Conservation (phyloP, 2,888 invertebrate species). For the Chymomyza amoena region DNA sequence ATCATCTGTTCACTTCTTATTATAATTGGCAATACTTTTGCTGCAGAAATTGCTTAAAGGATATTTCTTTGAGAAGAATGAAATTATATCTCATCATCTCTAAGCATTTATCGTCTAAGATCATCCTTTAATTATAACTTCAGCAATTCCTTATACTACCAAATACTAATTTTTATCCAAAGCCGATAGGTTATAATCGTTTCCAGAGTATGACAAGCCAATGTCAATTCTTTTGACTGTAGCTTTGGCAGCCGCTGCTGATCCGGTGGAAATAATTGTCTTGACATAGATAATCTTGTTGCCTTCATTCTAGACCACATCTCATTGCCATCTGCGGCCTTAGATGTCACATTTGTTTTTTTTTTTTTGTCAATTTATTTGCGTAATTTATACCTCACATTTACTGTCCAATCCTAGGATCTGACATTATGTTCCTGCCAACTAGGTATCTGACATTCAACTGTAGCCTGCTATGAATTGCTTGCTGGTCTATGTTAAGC, state of each 20-base stretch:
- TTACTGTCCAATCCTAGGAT: not conserved
- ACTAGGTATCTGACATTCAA: constrained; percentile 29
- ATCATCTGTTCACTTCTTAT: too few species aligned
- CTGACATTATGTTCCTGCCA: not conserved
- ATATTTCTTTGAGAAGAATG: too few species aligned
- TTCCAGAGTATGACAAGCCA: too few species aligned
- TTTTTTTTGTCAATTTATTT: constrained; percentile 70
- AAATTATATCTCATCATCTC: too few species aligned
- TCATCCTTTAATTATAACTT: too few species aligned
- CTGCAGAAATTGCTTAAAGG: too few species aligned
- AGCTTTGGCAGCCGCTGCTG: constrained; percentile 46
- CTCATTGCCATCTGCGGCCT: not conserved
- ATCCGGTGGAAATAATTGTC: constrained; percentile 74
- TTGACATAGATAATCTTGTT: constrained; percentile 75
- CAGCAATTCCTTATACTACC: too few species aligned
- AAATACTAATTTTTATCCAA: not conserved
- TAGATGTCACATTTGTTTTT: constrained; percentile 8
- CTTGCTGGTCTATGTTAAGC: constrained; percentile 51
- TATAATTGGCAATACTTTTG: too few species aligned
- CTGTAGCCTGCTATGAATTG: constrained; percentile 45
- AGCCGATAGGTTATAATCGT: not conserved
- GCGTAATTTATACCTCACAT: constrained; percentile 70
- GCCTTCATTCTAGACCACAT: constrained; percentile 41
- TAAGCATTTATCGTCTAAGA: too few species aligned
- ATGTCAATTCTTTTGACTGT: not conserved